Percentiles rank a stretch among this genome's conserved stretches.
Evolutionary conservation across 2,888 invertebrate genomes (phyloP).

Genomic region (Drosophila recens): DNA sequence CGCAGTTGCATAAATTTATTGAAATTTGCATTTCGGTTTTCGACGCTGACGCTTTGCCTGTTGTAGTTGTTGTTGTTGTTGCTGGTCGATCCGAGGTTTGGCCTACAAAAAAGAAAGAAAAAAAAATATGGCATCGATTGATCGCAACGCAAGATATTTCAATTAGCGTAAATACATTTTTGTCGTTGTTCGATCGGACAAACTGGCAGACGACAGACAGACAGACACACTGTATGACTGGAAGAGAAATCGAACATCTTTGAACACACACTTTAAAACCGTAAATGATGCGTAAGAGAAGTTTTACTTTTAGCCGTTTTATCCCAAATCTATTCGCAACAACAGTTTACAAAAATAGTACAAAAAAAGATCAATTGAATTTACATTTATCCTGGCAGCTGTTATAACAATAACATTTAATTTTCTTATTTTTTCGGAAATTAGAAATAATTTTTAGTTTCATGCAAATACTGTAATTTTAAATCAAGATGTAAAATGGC

Average conservation of each 20-base stretch:
- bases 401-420: constrained; percentile 18
- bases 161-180: constrained; percentile 82
- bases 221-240: too few species aligned
- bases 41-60: constrained; percentile 40
- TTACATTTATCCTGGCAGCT: background rate
- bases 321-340: constrained; percentile 47
- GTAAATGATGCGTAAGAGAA: constrained; percentile 57
- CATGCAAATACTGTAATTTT: constrained; percentile 15
- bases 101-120: constrained; percentile 70
- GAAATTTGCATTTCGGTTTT: constrained; percentile 78
- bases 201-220: constrained; percentile 20
- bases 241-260: constrained; percentile 63
- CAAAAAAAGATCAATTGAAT: background rate
- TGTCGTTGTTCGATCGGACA: constrained; percentile 64
- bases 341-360: background rate
- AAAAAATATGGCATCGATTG: constrained; percentile 78
- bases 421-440: background rate
- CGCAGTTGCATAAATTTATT: constrained; percentile 80
- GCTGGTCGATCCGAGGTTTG: constrained; percentile 53
- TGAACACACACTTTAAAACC: constrained; percentile 31
- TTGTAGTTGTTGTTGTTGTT: constrained; percentile 30
- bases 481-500: constrained; percentile 5
- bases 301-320: constrained; percentile 29
- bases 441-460: background rate
- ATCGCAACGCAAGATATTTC: constrained; percentile 81